A percentile compares a stretch with the other conserved stretches of the same genome.
These are phyloP conservation scores for Panthera leo DNA, from an alignment of 2,113 vertebrate species.

Conservation along the genomic window DNA sequence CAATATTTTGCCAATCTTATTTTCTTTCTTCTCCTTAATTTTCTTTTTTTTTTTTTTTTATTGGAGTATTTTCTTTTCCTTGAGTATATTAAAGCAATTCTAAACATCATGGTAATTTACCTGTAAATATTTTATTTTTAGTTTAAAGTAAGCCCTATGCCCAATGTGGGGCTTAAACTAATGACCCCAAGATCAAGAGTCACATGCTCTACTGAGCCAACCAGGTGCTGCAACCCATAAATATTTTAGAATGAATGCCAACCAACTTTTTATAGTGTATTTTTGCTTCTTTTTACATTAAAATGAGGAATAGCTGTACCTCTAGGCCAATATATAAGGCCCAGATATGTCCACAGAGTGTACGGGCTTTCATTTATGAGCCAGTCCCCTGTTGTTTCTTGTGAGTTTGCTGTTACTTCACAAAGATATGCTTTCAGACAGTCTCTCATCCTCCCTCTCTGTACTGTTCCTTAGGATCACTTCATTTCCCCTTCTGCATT, in stretches of 20 bases:
- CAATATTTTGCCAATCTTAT: not conserved
- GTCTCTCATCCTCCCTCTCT: not conserved
- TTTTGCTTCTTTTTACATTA: not conserved
- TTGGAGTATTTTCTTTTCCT: not conserved
- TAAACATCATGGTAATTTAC: not conserved
- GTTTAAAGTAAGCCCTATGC: not conserved
- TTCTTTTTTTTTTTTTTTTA: slow-evolving; percentile 29
- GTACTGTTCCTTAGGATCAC: slow-evolving; percentile 87
- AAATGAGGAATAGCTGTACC: not conserved
- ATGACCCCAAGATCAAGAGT: not conserved
- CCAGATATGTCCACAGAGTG: not conserved
- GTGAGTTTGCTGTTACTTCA: not conserved
- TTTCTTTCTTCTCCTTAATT: not conserved
- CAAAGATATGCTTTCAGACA: not conserved
- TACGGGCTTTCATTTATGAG: not conserved
- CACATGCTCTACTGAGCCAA: not conserved
- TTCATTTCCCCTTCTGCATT: slow-evolving; percentile 94
- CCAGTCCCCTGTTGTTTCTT: not conserved
- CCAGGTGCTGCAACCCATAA: not conserved
- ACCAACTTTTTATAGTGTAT: not conserved
- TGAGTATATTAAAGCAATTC: not conserved
- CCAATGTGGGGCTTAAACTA: not conserved
- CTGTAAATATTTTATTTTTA: not conserved
- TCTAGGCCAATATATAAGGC: not conserved
- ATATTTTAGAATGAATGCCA: not conserved